phyloP scores from a whole-genome alignment of 1,140 invertebrate genomes.

The Rhopalosiphum padi region DNA sequence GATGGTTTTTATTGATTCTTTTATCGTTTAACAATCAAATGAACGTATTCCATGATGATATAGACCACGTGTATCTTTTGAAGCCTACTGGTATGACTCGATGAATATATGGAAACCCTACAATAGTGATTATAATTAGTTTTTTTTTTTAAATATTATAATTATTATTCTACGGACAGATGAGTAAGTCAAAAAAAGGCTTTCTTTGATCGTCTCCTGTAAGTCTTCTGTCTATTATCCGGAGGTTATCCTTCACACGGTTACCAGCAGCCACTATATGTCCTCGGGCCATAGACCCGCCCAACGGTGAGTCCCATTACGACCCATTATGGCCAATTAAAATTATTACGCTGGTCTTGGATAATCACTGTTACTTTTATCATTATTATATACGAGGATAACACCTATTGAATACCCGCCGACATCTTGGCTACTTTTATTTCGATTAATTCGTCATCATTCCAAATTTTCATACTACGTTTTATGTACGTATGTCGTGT shows the following conservation, averaged over 20 bases:
- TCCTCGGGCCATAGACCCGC: slow-evolving; percentile 28
- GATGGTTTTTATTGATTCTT: background rate
- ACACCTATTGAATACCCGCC: slow-evolving; percentile 23
- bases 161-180: background rate
- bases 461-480: background rate
- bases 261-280: background rate
- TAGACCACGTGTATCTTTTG: background rate
- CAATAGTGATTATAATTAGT: background rate
- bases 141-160: background rate
- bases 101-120: background rate
- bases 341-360: slow-evolving; percentile 28
- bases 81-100: background rate
- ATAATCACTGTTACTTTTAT: slow-evolving; percentile 19
- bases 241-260: slow-evolving; percentile 49
- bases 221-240: slow-evolving; percentile 5
- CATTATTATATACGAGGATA: slow-evolving; percentile 10
- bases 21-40: background rate
- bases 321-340: slow-evolving; percentile 45
- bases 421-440: slow-evolving; percentile 8
- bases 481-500: background rate
- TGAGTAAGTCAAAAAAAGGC: background rate
- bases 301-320: slow-evolving; percentile 1
- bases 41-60: background rate
- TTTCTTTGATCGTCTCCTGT: background rate
- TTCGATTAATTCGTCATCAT: slow-evolving; percentile 16